These are phyloP conservation scores for Ciconia boyciana DNA, from an alignment of 2,113 vertebrate genomes.

Conservation along the genomic window DNA sequence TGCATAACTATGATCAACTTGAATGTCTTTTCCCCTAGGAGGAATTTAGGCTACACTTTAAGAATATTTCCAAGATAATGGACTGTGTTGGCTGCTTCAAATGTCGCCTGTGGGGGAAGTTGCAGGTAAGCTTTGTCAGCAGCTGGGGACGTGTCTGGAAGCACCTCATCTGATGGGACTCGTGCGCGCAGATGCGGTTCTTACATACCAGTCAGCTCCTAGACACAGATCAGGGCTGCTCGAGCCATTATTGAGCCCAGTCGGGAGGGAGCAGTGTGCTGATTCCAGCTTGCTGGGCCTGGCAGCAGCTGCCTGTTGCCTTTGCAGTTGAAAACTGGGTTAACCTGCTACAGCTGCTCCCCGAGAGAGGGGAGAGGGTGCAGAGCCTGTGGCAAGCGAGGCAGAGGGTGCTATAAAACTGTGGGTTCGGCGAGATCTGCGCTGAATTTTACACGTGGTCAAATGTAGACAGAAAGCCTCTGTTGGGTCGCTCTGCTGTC, in stretches of 20 bases:
- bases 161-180: background rate
- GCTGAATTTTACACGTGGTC: background rate
- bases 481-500: background rate
- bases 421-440: rapidly evolving
- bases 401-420: background rate
- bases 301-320: background rate
- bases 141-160: background rate
- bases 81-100: slow-evolving; percentile 95
- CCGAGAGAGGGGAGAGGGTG: background rate
- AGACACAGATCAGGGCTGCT: background rate
- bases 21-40: slow-evolving; percentile 70
- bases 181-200: rapidly evolving
- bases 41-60: slow-evolving; percentile 87
- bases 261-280: background rate
- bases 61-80: slow-evolving; percentile 95
- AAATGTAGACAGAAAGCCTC: background rate
- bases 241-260: rapidly evolving
- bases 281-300: background rate
- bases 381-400: background rate
- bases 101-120: slow-evolving; percentile 93
- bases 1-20: rapidly evolving
- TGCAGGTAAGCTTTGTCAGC: slow-evolving; percentile 78
- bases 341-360: background rate
- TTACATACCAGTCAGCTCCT: background rate
- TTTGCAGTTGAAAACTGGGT: background rate